Evolutionary conservation across 2,888 invertebrate species (phyloP), one percentile per base, ranked within the genome.

Genomic region (Chydorus sphaericus): DNA sequence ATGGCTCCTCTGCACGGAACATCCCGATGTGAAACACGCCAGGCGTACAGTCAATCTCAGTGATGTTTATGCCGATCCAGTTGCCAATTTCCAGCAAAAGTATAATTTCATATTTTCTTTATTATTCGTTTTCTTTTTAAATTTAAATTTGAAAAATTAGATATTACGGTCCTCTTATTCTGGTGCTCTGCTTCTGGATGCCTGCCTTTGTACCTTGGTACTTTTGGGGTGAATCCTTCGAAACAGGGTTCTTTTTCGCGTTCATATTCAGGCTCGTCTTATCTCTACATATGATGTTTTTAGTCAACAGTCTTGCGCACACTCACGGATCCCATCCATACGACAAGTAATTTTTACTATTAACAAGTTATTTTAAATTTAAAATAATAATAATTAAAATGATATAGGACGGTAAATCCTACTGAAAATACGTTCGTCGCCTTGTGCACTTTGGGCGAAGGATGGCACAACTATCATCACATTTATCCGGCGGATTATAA

Each of bases 391-490:
- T n/a, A n/a, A 16, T 7, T 18, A 39, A 8, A 23, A n/a, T 39
- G 8, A 33, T 10, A n/a, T 23, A 39, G 39, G 39, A 39, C 57
- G 54, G 66, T 65, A 48, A 60, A 62, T 55, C 63, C 65, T 1
- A 58, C 61, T 1, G 65, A 65, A 53, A 65, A 65, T 57, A 36
- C 55, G 18, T 36, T 59, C 26, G 65, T 65, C 36, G 62, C 65
- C 28, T 57, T 58, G 26, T 57, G 81, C 26, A 80, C 86, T 0
- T 74, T 85, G 70, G 89, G 89, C 1, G 88, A 89, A 69, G 92
- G 92, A 4, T 92, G 88, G 85, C 92, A 92, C 73, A 92, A 92
- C 71, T 92, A 88, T 70, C 92, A 92, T 68, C 92, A 92, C 70
- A 83, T 84, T 0, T 92, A 91, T 70, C 91, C 91, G 0, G 88